These are phyloP conservation scores for Isichthys henryi DNA, from an alignment of 2,113 vertebrate species.

Conservation along the genomic window DNA sequence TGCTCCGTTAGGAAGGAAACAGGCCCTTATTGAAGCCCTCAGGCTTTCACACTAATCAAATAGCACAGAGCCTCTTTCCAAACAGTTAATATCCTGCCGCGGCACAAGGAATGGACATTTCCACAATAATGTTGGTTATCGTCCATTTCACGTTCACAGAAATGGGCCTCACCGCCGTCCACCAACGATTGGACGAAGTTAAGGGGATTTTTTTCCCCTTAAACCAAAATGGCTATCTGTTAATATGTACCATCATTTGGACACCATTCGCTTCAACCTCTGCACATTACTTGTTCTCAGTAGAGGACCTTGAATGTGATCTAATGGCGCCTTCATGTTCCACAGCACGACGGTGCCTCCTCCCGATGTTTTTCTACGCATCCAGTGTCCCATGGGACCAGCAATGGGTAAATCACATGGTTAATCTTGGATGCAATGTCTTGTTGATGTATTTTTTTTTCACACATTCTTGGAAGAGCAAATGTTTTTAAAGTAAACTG, in stretches of 20 bases:
- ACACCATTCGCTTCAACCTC: neutral
- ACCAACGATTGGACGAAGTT: neutral
- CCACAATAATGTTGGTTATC: neutral
- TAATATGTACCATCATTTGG: neutral
- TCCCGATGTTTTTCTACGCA: neutral
- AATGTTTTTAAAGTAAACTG: neutral
- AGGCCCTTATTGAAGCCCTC: too few species aligned
- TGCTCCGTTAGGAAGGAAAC: neutral
- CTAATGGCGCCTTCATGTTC: neutral
- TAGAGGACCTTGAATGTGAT: neutral
- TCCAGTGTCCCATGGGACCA: neutral
- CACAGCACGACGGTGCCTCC: too few species aligned
- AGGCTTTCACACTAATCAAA: neutral
- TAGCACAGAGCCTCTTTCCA: neutral
- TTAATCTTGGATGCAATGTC: neutral
- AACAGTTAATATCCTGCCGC: neutral
- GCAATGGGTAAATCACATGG: neutral
- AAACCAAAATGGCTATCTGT: neutral
- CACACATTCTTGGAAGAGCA: neutral
- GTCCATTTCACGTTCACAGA: neutral
- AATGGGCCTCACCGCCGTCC: neutral
- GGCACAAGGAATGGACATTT: neutral
- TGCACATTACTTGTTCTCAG: neutral
- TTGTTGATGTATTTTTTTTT: constrained; percentile 1
- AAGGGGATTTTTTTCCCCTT: neutral